Conservation (phyloP, 1,140 invertebrate genomes). For the Palaemon carinicauda region DNA sequence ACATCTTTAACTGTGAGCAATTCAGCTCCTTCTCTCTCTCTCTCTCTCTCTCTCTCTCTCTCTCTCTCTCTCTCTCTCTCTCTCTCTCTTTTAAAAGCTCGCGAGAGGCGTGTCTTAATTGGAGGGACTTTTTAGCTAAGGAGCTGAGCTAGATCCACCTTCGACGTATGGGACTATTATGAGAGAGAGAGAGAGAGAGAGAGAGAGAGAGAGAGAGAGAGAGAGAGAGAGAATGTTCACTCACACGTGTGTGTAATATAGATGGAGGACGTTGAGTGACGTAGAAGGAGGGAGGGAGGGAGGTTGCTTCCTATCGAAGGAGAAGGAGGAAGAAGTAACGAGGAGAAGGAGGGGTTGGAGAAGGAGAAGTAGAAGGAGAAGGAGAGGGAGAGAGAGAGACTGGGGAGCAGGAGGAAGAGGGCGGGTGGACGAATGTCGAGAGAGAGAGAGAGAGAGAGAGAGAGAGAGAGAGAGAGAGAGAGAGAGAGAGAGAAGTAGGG, state of each 20-base stretch:
- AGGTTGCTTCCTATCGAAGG: too few species aligned
- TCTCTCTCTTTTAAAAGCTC: too few species aligned
- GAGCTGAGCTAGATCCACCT: neutral
- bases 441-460: neutral
- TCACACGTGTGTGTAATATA: neutral
- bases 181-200: neutral
- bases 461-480: neutral
- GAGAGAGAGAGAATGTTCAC: neutral
- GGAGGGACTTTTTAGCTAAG: neutral
- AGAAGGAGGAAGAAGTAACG: neutral
- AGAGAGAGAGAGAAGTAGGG: neutral
- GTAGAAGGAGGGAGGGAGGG: neutral
- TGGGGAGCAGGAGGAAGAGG: too few species aligned
- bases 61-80: too few species aligned
- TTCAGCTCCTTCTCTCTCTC: too few species aligned
- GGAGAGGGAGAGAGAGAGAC: neutral
- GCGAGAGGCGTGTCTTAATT: too few species aligned
- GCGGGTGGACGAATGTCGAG: neutral
- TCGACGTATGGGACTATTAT: neutral
- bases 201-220: neutral
- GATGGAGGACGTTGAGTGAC: neutral
- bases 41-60: too few species aligned
- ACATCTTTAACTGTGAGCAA: neutral
- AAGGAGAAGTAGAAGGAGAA: neutral
- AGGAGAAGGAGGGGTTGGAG: neutral